Evolutionary conservation across 2,888 invertebrate genomes (phyloP), one percentile per base, ranked within the genome.

Genomic region (Cerceris ruficornis): DNA sequence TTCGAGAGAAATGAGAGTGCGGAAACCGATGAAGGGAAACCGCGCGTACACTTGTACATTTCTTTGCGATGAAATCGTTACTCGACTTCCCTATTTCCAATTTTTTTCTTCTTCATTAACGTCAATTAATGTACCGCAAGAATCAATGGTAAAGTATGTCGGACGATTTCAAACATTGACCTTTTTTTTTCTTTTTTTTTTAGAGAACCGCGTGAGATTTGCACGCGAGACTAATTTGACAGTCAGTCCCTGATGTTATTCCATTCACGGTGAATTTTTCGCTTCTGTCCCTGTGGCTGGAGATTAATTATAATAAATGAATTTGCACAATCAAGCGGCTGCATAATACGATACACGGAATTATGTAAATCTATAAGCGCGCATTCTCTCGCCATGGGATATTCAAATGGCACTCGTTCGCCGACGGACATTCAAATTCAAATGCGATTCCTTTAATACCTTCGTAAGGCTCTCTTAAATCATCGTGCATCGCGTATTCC

Each of bases 1-100:
- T 69, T 67, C 70, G 55, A 64, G 57, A 50, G 61, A 41, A 55
- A 66, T 62, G 58, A 58, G 67, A 71, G 41, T 54, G 28, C 49
- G 49, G 58, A 14, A 9, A 42, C 28, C 54, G 42, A 61, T 54
- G 69, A 69, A 69, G 54, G 61, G 17, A 61, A 50, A 6, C 60
- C 7, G 13, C 59, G 41, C 42, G 59, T 2, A 59, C 7, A 59
- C 41, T 42, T 42, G 39, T 59, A 59, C 42, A 14, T 41, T 59
- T 42, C 1, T 7, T 42, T 14, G 41, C 57, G 1, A 17, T 17
- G 28, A 57, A 57, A 57, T 57, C 57, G 17, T 57, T 17, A 57
- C 57, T n/a, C 1, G 13, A 7, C 13, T 54, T 4, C 15, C 54
- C n/a, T 6, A 15, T 15, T 57, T 57, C 7, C 13, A 17, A 2